Evolutionary conservation across 2,797 vertebrate species (phyloP).

Genomic region (Setipinna tenuifilis): DNA sequence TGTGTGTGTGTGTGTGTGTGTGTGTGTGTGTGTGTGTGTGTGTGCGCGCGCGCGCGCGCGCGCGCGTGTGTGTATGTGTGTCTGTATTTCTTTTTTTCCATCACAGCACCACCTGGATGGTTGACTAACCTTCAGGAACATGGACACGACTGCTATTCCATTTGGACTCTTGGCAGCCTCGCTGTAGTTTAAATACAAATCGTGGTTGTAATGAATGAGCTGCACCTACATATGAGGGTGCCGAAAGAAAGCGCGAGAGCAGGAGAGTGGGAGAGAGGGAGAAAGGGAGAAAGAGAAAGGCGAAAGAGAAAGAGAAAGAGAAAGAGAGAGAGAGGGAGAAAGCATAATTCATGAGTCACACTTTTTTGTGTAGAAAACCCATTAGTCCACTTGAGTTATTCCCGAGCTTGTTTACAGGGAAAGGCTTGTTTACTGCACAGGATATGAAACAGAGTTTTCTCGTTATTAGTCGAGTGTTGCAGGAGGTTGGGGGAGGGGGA

Average conservation of each 20-base stretch:
- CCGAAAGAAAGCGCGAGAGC: constrained; percentile 18
- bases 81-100: constrained; percentile 1
- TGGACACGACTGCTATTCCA: constrained; percentile 92
- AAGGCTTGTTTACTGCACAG: constrained; percentile 26
- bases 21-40: background rate
- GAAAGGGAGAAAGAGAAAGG: background rate
- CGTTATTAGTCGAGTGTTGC: constrained; percentile 21
- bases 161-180: constrained; percentile 93
- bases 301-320: constrained; percentile 19
- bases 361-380: constrained; percentile 13
- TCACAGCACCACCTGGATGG: constrained; percentile 27
- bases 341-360: constrained; percentile 22
- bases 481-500: background rate
- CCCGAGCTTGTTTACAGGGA: constrained; percentile 19
- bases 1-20: background rate
- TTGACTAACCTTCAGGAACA: constrained; percentile 93
- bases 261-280: background rate
- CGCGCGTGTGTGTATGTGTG: background rate
- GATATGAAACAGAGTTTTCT: constrained; percentile 27
- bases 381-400: constrained; percentile 28
- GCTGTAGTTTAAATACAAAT: constrained; percentile 91
- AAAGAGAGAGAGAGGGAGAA: constrained; percentile 14
- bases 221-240: constrained; percentile 79
- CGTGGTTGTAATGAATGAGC: constrained; percentile 95
- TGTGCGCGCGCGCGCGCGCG: background rate